Conservation (phyloP, 2,113 vertebrate genomes). For the Gopherus flavomarginatus region DNA sequence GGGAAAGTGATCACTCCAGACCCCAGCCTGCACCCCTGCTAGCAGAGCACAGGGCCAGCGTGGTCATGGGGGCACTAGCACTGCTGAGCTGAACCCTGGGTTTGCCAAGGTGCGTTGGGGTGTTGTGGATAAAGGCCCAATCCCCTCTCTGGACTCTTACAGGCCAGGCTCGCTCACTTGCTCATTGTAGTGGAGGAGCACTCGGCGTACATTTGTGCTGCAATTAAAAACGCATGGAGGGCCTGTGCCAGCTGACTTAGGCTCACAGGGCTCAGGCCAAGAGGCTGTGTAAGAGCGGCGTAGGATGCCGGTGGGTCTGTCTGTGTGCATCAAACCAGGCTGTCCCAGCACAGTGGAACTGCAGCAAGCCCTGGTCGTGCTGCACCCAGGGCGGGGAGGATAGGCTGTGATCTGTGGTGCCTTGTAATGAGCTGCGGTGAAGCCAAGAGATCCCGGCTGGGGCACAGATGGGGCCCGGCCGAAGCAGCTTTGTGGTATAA, state of each 20-base stretch:
- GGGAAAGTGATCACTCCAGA: too few relatives aligned
- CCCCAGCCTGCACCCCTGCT: too few relatives aligned
- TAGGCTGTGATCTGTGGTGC: background rate
- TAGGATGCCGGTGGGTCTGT: background rate
- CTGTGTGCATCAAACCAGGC: too few relatives aligned
- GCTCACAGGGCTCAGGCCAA: background rate
- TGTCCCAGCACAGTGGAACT: background rate
- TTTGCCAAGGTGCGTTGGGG: too few relatives aligned
- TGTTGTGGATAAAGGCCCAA: background rate
- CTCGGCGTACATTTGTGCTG: too few relatives aligned
- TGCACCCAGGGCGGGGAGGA: background rate
- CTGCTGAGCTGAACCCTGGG: too few relatives aligned
- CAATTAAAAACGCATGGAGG: too few relatives aligned
- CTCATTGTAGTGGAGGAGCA: too few relatives aligned
- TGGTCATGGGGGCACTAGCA: too few relatives aligned
- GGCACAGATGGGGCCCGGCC: background rate
- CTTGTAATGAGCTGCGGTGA: background rate
- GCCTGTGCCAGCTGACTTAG: too few relatives aligned
- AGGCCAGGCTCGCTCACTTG: too few relatives aligned
- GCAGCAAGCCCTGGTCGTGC: background rate
- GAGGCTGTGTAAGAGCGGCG: background rate
- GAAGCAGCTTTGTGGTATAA: slow-evolving; percentile 17
- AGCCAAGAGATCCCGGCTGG: background rate
- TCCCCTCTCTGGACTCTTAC: background rate
- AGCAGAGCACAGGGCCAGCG: too few relatives aligned